Base-by-base conservation (phyloP, 2,113 vertebrate genomes). In the Nymphicus hollandicus region DNA sequence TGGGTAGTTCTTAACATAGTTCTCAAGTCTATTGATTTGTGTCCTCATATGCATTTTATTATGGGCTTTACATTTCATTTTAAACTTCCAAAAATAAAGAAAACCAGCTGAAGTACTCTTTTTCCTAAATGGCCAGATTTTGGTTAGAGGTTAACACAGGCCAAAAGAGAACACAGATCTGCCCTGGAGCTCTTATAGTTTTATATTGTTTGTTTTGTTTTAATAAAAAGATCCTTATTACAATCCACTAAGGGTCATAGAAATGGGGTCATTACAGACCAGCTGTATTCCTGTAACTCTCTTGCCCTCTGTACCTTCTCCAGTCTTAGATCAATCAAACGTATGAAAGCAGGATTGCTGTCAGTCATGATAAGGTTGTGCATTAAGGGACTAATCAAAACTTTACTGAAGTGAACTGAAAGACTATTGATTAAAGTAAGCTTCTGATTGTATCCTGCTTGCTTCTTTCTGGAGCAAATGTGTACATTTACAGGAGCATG, bases 41-140 rank as follows among this genome's bases (percentile, higher is more conserved):
- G 70, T 91, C 70, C 52, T 94, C 91, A 92, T 85, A 81, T 93
- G 95, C 77, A 92, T 90, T 96, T 96, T 97, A 95, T 97, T 96
- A 91, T 72, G 44, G 86, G 92, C 93, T 90, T 96, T 96, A 92
- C 60, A 79, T 84, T 97, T 93, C 22, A 96, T 96, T 96, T 96
- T 95, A 86, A 94, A 94, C 86, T 92, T 87, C 83, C 77, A 89
- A 92, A 95, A 92, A 78, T 93, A 95, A 97, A 95, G 92, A 80
- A 95, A 94, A 88, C 66, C 90, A 94, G 92, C 83, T 97, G 92
- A 96, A 91, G 82, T 33, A 53, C 11, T 50, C 85, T 88, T 74
- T 81, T 91, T 92, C 83, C 84, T 4, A 9, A 78, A 91, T 84
- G 86, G 88, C 7, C 61, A 94, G 80, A 91, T 92, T 97, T 86